These are phyloP conservation scores for Troides helena DNA, from an alignment of 2,888 invertebrate species.

Conservation along the genomic window DNA sequence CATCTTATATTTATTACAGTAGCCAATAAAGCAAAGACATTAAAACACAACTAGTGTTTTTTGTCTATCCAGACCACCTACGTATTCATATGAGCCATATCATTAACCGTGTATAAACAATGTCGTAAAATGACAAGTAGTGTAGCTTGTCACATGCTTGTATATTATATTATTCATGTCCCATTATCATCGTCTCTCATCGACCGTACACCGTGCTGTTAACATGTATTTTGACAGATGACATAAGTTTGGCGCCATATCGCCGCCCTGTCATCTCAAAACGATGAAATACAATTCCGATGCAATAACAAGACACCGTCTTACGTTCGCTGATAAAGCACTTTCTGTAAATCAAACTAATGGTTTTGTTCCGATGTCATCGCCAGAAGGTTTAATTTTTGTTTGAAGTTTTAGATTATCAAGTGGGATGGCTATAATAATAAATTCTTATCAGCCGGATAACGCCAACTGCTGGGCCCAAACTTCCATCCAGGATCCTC, in stretches of 20 bases:
- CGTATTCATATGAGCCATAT: slow-evolving; percentile 73
- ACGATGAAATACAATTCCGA: slow-evolving; percentile 74
- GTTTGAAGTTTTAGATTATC: slow-evolving; percentile 7
- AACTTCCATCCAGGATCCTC: too few relatives aligned
- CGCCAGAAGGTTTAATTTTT: slow-evolving; percentile 25
- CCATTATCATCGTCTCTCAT: slow-evolving; percentile 53
- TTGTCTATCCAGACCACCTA: slow-evolving; percentile 68
- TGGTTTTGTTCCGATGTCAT: slow-evolving; percentile 44
- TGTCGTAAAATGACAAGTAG: slow-evolving; percentile 75
- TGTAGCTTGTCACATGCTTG: slow-evolving; percentile 62
- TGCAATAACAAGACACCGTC: slow-evolving; percentile 77
- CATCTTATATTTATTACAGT: not conserved
- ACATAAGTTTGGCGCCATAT: slow-evolving; percentile 78
- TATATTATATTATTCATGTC: slow-evolving; percentile 60
- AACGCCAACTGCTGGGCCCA: not conserved
- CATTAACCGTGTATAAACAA: slow-evolving; percentile 73
- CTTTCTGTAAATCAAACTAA: slow-evolving; percentile 66
- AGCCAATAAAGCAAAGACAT: not conserved
- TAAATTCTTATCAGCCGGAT: not conserved
- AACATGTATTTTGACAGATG: slow-evolving; percentile 80
- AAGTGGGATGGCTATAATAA: not conserved
- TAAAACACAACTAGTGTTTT: slow-evolving; percentile 46
- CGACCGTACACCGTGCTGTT: slow-evolving; percentile 63
- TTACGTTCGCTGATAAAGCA: slow-evolving; percentile 68
- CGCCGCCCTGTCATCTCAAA: slow-evolving; percentile 63